Conservation (phyloP, 2,113 vertebrate genomes). For the Alouatta palliata region DNA sequence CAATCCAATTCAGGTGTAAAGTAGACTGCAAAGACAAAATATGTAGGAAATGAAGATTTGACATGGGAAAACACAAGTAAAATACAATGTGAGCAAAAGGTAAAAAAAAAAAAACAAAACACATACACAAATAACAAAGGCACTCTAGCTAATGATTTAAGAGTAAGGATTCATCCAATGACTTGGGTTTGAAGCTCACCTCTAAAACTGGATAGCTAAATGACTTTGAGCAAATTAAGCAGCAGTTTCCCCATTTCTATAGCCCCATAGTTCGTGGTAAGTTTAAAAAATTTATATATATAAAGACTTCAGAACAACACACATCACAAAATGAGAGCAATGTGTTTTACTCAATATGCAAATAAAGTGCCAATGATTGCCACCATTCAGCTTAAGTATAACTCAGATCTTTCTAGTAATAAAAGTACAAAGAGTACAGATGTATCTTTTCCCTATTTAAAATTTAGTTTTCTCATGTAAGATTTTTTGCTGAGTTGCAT, state of each 20-base stretch:
- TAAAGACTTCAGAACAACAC: not conserved
- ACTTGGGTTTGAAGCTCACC: rapidly evolving
- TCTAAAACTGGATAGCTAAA: not conserved
- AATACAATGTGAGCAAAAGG: not conserved
- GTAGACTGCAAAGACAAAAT: not conserved
- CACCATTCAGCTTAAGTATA: not conserved
- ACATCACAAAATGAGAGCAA: not conserved
- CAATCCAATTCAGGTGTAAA: not conserved
- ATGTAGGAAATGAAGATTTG: not conserved
- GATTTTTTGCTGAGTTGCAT: not conserved
- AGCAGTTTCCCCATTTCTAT: not conserved
- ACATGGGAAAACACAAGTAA: not conserved
- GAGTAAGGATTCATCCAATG: not conserved
- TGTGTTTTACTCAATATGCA: not conserved
- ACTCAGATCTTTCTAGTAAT: not conserved
- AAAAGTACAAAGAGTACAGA: not conserved
- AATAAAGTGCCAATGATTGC: not conserved
- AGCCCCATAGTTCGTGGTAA: not conserved
- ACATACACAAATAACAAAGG: not conserved
- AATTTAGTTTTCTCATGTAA: not conserved
- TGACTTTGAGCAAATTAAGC: not conserved
- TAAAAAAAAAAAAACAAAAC: not conserved
- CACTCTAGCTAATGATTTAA: not conserved
- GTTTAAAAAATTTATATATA: not conserved
- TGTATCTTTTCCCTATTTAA: not conserved